Evolutionary conservation across 2,888 invertebrate species (phyloP), one percentile per base, ranked within the genome.

Genomic region (Hirtodrosophila trivittata): DNA sequence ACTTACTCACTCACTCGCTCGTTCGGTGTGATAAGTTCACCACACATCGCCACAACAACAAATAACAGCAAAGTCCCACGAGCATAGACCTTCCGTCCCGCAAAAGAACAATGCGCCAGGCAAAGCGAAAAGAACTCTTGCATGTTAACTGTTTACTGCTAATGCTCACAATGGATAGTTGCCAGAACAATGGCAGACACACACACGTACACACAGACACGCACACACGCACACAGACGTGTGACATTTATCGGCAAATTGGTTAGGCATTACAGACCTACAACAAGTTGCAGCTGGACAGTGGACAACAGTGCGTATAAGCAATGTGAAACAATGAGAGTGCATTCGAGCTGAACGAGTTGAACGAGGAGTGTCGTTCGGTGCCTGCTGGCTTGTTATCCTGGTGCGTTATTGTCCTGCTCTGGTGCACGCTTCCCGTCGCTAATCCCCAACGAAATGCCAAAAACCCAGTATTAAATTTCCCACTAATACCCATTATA

Each of bases 271-370:
- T 28, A 50, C 42, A 21, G 57, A 54, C 75, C 75, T 59, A 71
- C 71, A 71, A 71, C 75, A 71, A 75, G 75, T 75, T 71, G 75
- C 71, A 71, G 70, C 39, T 59, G 51, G 63, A 72, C 69, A 72
- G 60, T 63, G 49, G 46, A 33, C 63, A 46, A 42, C 50, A 57
- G 57, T 68, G 67, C 69, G 66, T 68, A 60, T 50, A 54, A 28
- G 52, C 60, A 68, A 68, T 68, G 26, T 37, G 28, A 26, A 16
- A 58, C 67, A 59, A 55, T 38, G 62, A 42, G 62, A 56, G 52
- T 74, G 69, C 69, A 68, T 38, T 42, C 13, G 26, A 38, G 62
- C 47, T 59, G 14, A 51, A 47, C 41, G 26, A 43, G 25, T 52
- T 21, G 18, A 21, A 21, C 18, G 18, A 21, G 18, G 18, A 21